These are phyloP conservation scores for Synaphobranchus kaupii DNA, from an alignment of 2,797 vertebrate genomes.

Conservation along the genomic window DNA sequence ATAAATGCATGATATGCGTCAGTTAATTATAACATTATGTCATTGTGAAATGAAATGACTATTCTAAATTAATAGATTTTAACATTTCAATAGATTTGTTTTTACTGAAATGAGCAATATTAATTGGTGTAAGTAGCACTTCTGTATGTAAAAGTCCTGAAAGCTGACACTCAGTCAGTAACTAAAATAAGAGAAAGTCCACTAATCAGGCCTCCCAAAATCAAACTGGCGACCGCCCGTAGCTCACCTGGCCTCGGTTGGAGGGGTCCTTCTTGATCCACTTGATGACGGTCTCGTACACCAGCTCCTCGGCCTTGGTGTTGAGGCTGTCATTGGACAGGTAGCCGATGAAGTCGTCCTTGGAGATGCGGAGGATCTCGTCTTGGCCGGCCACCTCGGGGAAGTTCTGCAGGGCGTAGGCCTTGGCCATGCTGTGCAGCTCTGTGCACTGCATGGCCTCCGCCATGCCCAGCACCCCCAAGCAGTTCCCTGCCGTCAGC, in stretches of 20 bases:
- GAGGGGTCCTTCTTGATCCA: conserved; percentile 93
- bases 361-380: conserved; percentile 93
- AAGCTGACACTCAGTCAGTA: too few relatives aligned
- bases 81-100: too few relatives aligned
- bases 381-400: conserved; percentile 92
- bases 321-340: conserved; percentile 97
- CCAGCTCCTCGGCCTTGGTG: conserved; percentile 96
- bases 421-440: conserved; percentile 98
- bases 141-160: too few relatives aligned
- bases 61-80: too few relatives aligned
- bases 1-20: too few relatives aligned
- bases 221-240: not conserved
- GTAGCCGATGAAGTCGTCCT: conserved; percentile 90
- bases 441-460: conserved; percentile 97
- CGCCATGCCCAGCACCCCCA: conserved; percentile 97
- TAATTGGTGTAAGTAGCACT: too few relatives aligned
- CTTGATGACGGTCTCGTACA: conserved; percentile 95
- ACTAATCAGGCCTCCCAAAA: not conserved
- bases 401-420: conserved; percentile 96
- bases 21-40: too few relatives aligned
- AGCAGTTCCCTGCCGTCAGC: conserved; percentile 94
- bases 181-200: too few relatives aligned
- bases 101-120: too few relatives aligned
- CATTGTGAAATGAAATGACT: too few relatives aligned
- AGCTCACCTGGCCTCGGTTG: conserved; percentile 84